These are phyloP conservation scores for Cairina moschata DNA, from an alignment of 2,113 vertebrate genomes.

Conservation along the genomic window DNA sequence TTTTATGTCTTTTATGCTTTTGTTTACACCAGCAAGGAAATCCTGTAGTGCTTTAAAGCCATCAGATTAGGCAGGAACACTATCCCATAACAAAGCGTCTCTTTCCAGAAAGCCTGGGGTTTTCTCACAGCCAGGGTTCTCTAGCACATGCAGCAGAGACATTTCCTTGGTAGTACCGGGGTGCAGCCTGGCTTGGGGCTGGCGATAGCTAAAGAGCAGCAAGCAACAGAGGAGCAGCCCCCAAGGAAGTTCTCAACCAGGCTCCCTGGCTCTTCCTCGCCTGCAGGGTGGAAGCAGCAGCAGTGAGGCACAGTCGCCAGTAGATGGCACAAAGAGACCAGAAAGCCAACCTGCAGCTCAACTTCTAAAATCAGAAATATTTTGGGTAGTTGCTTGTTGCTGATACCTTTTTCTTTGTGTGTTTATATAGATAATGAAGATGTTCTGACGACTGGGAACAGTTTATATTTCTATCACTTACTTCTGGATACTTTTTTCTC, in stretches of 20 bases:
- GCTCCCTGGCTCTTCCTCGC: not conserved
- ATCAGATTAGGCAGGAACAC: not conserved
- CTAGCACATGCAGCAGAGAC: not conserved
- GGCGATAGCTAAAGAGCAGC: not conserved
- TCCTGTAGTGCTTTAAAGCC: not conserved
- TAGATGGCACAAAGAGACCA: not conserved
- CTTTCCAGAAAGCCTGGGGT: not conserved
- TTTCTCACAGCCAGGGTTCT: not conserved
- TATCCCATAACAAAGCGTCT: not conserved
- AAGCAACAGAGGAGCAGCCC: not conserved
- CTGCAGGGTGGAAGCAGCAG: not conserved
- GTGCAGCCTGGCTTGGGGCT: not conserved
- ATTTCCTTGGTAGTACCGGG: rapidly evolving
- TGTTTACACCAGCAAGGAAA: not conserved
- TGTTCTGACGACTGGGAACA: rapidly evolving
- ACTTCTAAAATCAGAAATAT: rapidly evolving
- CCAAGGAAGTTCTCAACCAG: not conserved
- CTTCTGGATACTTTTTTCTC: rapidly evolving
- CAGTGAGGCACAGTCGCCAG: not conserved
- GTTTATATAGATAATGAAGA: rapidly evolving
- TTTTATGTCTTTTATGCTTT: rapidly evolving
- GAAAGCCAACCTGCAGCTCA: not conserved
- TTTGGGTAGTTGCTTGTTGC: rapidly evolving
- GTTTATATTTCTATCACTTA: not conserved
- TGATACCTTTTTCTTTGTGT: rapidly evolving